Evolutionary conservation across 2,797 vertebrate genomes (phyloP).

Genomic region (Sorex maritimensis): DNA sequence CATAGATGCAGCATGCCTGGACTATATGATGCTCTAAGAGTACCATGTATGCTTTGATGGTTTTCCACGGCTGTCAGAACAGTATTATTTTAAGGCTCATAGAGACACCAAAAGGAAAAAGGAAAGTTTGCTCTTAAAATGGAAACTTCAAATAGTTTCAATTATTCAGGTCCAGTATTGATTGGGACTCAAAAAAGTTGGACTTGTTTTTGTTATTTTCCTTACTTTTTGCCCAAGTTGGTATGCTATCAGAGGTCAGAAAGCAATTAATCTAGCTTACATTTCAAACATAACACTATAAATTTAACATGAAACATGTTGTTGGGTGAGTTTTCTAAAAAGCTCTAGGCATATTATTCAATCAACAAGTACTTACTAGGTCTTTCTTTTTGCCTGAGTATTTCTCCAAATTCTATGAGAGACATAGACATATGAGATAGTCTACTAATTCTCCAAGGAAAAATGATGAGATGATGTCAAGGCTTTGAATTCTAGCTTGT

Average conservation of each 20-base stretch:
- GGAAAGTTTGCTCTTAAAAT: conserved; percentile 13
- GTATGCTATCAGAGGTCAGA: conserved; percentile 13
- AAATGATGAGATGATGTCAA: not conserved
- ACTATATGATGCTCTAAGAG: not conserved
- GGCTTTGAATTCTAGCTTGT: not conserved
- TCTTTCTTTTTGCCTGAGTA: not conserved
- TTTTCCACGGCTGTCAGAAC: not conserved
- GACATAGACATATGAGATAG: not conserved
- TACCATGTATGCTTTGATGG: not conserved
- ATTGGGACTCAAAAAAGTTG: not conserved
- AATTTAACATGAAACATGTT: not conserved
- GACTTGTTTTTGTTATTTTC: conserved; percentile 33
- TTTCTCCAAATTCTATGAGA: conserved; percentile 46
- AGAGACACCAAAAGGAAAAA: not conserved
- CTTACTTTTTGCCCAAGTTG: conserved; percentile 35
- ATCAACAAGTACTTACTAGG: conserved; percentile 14
- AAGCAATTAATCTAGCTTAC: conserved; percentile 57
- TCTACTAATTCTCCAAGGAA: not conserved
- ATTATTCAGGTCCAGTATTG: not conserved
- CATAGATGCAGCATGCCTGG: conserved; percentile 19
- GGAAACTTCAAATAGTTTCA: conserved; percentile 18
- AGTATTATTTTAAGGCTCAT: not conserved
- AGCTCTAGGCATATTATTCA: conserved; percentile 37
- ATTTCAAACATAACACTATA: conserved; percentile 48
- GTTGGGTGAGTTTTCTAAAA: conserved; percentile 52